Evolutionary conservation across 1,140 invertebrate species (phyloP), one percentile per base, ranked within the genome.

Genomic region (Meloidogyne exigua): DNA sequence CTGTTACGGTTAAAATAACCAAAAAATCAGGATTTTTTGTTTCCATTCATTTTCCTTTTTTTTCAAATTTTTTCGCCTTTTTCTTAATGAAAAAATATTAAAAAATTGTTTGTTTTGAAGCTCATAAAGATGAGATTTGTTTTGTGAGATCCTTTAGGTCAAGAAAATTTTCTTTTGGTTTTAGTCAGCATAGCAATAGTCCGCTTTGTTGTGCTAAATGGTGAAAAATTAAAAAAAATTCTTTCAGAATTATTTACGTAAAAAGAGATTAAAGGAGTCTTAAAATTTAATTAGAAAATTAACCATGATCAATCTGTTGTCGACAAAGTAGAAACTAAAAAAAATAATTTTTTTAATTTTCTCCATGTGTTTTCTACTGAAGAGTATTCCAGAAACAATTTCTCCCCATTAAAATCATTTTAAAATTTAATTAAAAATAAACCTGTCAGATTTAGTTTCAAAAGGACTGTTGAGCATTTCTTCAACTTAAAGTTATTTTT

Each of bases 401-500:
- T n/a, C n/a, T n/a, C n/a, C n/a, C n/a, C n/a, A n/a, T n/a, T n/a
- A n/a, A n/a, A n/a, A n/a, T n/a, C n/a, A n/a, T n/a, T n/a, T n/a
- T n/a, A n/a, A 32, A 32, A 7, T 32, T 32, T 32, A 32, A n/a
- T 57, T 57, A 7, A 57, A 57, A 57, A n/a, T n/a, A 57, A 57
- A 57, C 49, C 94, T 96, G 89, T 98, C 96, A 0, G 95, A 98
- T 81, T 94, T 91, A 25, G 96, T 98, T 88, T 98, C 95, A 88
- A 95, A 98, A 26, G 96, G 96, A 88, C 92, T 91, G 15, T 92
- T 91, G 79, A 98, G 94, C 95, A 98, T 98, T 88, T 98, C 95
- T 82, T 94, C 91, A 85, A 95, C 95, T 98, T 90, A 65, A 26
- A 42, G 9, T 66, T 80, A 11, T 75, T 18, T 28, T 44, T 23